Base-by-base conservation (phyloP, 2,888 invertebrate species). In the Polyploca ridens region DNA sequence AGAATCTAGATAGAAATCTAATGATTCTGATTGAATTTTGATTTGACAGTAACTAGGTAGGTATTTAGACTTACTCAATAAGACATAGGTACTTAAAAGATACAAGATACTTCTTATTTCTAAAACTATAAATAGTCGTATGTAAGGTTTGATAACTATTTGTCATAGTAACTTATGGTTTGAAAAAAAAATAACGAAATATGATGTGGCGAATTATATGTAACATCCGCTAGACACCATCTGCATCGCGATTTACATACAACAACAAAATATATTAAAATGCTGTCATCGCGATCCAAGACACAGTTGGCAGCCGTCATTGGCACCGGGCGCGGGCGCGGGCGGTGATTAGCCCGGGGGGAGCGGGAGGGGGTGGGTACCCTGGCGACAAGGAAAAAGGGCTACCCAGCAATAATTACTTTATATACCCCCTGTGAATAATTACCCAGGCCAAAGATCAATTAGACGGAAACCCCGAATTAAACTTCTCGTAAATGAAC, bases 381-480 rank as follows among this genome's bases (percentile, higher is more conserved):
- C 67, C 69, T 74, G 79, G 84, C 85, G 90, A 91, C 92, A 92
- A 92, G 90, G 93, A 91, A 92, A 93, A 93, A 92, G 93, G 92
- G 92, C 90, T 92, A 88, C 90, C 89, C 89, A 75, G 87, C 82
- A 90, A 93, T 93, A 93, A 93, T 93, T 92, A 92, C 91, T 90
- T 90, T 90, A 90, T 90, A 88, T 90, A 90, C 89, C 91, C 90
- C 89, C 90, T 90, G 91, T 92, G 93, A 93, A 93, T 93, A 93
- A 93, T 93, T 93, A 93, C 91, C 89, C 85, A 75, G 82, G 86
- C 85, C 88, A 85, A 87, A 90, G 88, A 89, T 92, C 92, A 91
- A 92, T 93, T 92, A 91, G 86, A 85, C 83, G 87, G 86, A 88
- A 88, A 89, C 89, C 87, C 85, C 86, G 85, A 86, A 89, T 90